A percentile compares a stretch with the other conserved stretches of the same genome.
phyloP scores from a whole-genome alignment of 2,888 invertebrate species.

The Ornithoptera alexandrae region DNA sequence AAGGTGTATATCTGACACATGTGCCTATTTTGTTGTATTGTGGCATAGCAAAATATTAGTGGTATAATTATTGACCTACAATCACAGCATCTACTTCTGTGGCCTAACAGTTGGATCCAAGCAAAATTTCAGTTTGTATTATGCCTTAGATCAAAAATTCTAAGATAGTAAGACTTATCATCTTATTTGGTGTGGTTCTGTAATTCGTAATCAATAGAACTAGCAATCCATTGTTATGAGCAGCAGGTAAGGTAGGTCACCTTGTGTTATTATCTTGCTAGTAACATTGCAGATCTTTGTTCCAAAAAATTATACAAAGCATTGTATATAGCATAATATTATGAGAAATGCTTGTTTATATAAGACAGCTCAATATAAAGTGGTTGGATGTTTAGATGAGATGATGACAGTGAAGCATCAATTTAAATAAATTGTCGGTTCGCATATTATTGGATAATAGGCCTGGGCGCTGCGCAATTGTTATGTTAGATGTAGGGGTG shows the following conservation, averaged over 20 bases:
- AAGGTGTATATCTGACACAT: too few relatives aligned
- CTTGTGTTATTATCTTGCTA: not conserved
- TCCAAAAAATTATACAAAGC: not conserved
- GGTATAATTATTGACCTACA: too few relatives aligned
- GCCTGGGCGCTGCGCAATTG: not conserved
- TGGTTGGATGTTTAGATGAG: not conserved
- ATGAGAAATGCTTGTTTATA: not conserved
- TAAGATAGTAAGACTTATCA: too few relatives aligned
- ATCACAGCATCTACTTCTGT: not conserved
- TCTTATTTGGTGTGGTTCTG: too few relatives aligned
- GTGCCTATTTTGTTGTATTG: too few relatives aligned
- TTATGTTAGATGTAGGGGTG: not conserved
- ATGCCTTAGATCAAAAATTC: too few relatives aligned
- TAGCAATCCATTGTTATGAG: too few relatives aligned
- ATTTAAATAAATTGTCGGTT: not conserved
- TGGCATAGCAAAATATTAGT: too few relatives aligned
- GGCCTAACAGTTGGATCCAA: not conserved
- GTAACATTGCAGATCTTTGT: not conserved
- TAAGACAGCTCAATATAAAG: not conserved
- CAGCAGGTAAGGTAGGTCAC: too few relatives aligned
- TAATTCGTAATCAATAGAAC: too few relatives aligned
- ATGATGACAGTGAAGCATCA: constrained; percentile 1
- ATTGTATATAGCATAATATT: not conserved
- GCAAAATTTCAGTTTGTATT: not conserved
- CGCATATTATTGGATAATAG: constrained; percentile 4